Conservation (phyloP, 2,797 vertebrate species). For the Glossophaga mutica region DNA sequence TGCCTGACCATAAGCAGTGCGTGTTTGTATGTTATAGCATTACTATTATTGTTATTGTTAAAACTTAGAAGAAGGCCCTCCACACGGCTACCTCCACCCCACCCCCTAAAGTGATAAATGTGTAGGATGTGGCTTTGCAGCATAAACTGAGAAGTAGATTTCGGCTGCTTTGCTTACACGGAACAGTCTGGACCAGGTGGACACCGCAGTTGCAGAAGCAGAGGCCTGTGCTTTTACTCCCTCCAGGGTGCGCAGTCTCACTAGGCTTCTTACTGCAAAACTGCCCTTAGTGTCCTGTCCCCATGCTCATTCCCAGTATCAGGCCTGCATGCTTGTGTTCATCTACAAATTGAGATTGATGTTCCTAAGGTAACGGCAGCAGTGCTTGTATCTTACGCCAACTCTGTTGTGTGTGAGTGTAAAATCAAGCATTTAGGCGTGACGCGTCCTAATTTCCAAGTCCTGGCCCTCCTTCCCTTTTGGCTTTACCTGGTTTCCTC, state of each 20-base stretch:
- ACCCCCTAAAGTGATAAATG: neutral
- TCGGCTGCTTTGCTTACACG: neutral
- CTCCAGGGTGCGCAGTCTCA: neutral
- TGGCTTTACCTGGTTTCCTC: neutral
- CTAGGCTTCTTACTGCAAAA: neutral
- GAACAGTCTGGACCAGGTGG: neutral
- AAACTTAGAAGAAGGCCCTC: neutral
- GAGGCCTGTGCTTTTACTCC: neutral
- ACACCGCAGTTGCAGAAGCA: neutral
- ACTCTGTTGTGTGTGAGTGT: rapidly evolving
- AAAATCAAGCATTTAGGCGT: neutral
- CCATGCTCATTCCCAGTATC: neutral
- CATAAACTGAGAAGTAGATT: neutral
- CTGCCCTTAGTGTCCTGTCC: neutral
- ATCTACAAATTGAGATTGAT: neutral
- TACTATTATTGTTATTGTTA: neutral
- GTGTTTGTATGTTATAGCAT: neutral
- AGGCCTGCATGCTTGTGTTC: neutral
- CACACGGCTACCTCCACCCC: neutral
- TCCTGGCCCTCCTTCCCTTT: neutral
- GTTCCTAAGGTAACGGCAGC: neutral
- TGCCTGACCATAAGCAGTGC: neutral
- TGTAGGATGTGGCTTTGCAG: neutral
- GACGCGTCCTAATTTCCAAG: neutral
- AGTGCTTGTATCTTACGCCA: neutral